phyloP scores from a whole-genome alignment of 2,113 vertebrate species.

The Cavia aperea region DNA sequence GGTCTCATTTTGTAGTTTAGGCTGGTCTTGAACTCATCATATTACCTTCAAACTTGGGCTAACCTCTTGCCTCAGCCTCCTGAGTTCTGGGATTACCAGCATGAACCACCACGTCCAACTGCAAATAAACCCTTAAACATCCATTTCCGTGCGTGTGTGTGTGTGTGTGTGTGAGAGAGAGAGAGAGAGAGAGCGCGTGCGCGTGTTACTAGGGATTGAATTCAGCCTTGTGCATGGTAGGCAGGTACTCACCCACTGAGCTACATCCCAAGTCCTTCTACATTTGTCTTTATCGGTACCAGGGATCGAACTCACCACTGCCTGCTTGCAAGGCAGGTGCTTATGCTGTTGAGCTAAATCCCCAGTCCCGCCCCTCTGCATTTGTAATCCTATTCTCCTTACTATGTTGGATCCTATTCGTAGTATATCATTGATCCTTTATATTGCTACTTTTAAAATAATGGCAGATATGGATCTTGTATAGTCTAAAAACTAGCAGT shows the following conservation, averaged over 20 bases:
- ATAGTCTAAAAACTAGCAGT: background rate
- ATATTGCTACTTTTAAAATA: conserved; percentile 18
- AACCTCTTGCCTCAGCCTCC: background rate
- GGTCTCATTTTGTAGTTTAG: background rate
- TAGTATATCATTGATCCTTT: background rate
- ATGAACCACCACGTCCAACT: background rate
- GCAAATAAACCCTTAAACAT: background rate
- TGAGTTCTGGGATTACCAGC: background rate
- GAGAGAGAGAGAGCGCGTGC: no score
- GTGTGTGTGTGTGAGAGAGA: no score
- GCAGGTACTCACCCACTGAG: no score
- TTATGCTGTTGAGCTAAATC: no score
- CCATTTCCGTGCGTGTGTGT: background rate
- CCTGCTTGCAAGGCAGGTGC: no score
- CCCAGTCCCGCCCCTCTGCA: background rate
- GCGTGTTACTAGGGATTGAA: no score
- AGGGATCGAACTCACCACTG: no score
- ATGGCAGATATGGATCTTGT: background rate
- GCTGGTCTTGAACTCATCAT: background rate
- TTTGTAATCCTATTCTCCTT: background rate
- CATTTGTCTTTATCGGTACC: no score
- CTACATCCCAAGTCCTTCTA: no score
- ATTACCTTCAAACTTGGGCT: background rate
- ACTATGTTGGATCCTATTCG: background rate
- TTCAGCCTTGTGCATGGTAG: no score